Percentiles rank a stretch among this genome's conserved stretches.
Evolutionary conservation across 1,140 invertebrate genomes (phyloP).

Genomic region (Panagrolaimus sp.): DNA sequence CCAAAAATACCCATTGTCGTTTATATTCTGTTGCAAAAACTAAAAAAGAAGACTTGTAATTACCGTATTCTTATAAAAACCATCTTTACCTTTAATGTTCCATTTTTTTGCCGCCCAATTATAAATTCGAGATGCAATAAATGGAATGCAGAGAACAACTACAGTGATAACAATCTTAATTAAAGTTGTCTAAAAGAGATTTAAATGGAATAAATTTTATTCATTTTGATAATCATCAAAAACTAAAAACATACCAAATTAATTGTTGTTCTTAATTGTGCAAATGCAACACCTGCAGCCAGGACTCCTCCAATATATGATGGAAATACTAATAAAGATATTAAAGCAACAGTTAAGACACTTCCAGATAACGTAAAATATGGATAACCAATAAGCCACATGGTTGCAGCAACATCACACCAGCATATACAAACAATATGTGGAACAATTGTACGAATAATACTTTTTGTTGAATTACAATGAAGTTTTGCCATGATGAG

Average conservation of each 20-base stretch:
- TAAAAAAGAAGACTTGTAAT: slow-evolving; percentile 14
- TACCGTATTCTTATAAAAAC: not conserved
- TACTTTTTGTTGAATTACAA: slow-evolving; percentile 6
- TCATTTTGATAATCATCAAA: not conserved
- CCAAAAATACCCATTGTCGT: slow-evolving; percentile 38
- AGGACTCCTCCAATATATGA: slow-evolving; percentile 32
- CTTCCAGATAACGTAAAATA: slow-evolving; percentile 37
- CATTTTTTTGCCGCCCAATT: slow-evolving; percentile 34
- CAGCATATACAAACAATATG: slow-evolving; percentile 47
- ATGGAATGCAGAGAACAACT: slow-evolving; percentile 43
- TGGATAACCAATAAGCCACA: slow-evolving; percentile 45
- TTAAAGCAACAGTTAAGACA: slow-evolving; percentile 39
- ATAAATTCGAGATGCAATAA: slow-evolving; percentile 39
- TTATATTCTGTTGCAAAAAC: slow-evolving; percentile 30
- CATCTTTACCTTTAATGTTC: slow-evolving; percentile 36
- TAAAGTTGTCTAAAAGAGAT: slow-evolving; percentile 48
- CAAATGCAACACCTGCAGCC: slow-evolving; percentile 36
- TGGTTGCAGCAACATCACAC: slow-evolving; percentile 48
- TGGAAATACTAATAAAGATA: slow-evolving; percentile 45
- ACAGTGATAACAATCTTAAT: slow-evolving; percentile 43
- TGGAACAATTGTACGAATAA: slow-evolving; percentile 34
- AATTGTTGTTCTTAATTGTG: slow-evolving; percentile 37
- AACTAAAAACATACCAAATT: slow-evolving; percentile 38
- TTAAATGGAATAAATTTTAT: not conserved
- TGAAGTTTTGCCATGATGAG: slow-evolving; percentile 31